A percentile compares a stretch with the other conserved stretches of the same genome.
Evolutionary conservation across 2,797 vertebrate species (phyloP).

Genomic region (Takifugu rubripes): DNA sequence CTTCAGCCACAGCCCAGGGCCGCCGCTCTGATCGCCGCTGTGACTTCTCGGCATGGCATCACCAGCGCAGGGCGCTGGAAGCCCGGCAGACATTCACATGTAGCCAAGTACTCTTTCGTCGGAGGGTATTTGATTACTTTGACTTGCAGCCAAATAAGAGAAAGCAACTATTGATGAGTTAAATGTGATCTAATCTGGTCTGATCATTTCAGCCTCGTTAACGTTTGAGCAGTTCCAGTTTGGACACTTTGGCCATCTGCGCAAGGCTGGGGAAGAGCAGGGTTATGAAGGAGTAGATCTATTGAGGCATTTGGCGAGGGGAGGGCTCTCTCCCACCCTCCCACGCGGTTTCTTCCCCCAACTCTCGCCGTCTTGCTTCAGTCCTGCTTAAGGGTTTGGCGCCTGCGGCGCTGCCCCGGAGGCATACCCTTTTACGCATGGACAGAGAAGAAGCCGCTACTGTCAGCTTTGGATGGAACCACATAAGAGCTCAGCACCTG

Average conservation of each 20-base stretch:
- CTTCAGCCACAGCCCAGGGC: conserved; percentile 89
- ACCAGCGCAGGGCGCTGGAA: conserved; percentile 71
- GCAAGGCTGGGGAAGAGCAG: conserved; percentile 53
- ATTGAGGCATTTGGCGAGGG: conserved; percentile 64
- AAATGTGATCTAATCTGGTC: conserved; percentile 4
- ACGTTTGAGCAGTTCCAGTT: conserved; percentile 17
- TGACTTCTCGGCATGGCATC: conserved; percentile 94
- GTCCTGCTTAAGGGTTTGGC: conserved; percentile 21
- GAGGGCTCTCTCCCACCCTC: conserved; percentile 50
- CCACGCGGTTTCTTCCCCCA: conserved; percentile 18
- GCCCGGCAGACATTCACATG: conserved; percentile 66
- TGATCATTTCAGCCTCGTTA: conserved; percentile 11
- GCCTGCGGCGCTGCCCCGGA: conserved; percentile 4
- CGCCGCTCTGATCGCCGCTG: conserved; percentile 82
- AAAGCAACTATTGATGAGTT: background rate
- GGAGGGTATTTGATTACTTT: conserved; percentile 18
- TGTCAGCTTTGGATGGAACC: too few relatives aligned
- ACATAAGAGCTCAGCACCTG: too few relatives aligned
- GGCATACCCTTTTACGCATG: conserved; percentile 26
- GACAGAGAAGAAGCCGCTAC: background rate
- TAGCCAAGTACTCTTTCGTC: conserved; percentile 28
- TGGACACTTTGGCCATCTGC: conserved; percentile 65
- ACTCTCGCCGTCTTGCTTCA: conserved; percentile 14
- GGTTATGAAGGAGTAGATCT: conserved; percentile 77
- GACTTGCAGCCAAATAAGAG: conserved; percentile 3